Base-by-base conservation (phyloP, 2,888 invertebrate species). In the Uloborus plumipes region DNA sequence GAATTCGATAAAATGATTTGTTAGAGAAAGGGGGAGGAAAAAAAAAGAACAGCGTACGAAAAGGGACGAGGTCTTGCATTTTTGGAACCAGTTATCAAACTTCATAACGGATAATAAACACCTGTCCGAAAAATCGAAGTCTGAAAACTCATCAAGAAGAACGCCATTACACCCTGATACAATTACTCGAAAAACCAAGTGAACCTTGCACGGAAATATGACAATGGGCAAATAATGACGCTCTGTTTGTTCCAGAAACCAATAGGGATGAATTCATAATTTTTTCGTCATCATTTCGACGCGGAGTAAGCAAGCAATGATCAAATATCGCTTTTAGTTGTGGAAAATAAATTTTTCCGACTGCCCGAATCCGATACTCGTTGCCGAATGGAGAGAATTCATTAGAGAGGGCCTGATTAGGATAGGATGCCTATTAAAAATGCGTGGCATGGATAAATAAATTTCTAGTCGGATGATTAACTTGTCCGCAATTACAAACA, bases 401-500 rank as follows among this genome's bases (percentile, higher is more conserved):
- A 80, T 80, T 80, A 80, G 39, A 80, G 80, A 55, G 64, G n/a
- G 74, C 69, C 69, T 74, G 70, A 80, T 80, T 80, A 74, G 67
- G 39, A 31, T 26, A 26, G 18, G 74, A 39, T 55, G 66, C 59
- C 80, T 74, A 70, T 74, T 80, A 74, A 80, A 66, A 80, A 80
- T 66, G 74, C 64, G 69, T 74, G 69, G 80, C 80, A 74, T 65
- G 74, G 74, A 80, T 80, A 80, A 80, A 80, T 70, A 80, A 74
- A 80, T 80, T 80, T 74, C 26, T 64, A 64, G 70, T 11, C 31
- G 80, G 64, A 64, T 74, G 80, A 80, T 80, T 80, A 80, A 80
- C 74, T 74, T 80, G 80, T 80, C 80, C 80, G 47, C 80, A 80
- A 70, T 80, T 76, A 71, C 81, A 75, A 75, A 81, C 81, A 71